Percentiles rank a stretch among this genome's conserved stretches.
These are phyloP conservation scores for Xestia c-nigrum DNA, from an alignment of 2,888 invertebrate genomes.

Conservation along the genomic window DNA sequence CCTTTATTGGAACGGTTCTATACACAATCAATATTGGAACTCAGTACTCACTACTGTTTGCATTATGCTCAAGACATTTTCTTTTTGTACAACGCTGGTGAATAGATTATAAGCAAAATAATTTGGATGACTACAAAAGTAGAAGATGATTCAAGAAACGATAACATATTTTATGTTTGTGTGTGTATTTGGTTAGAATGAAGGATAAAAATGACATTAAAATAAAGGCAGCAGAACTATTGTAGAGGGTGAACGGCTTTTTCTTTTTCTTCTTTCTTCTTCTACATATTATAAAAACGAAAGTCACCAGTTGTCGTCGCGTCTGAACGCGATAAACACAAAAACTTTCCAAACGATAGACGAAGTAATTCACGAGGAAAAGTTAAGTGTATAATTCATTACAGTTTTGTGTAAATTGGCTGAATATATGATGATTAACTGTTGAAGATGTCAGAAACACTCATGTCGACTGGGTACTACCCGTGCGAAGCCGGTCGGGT, in stretches of 20 bases:
- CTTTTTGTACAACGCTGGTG: neutral
- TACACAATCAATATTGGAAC: slow-evolving; percentile 7
- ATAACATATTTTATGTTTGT: neutral
- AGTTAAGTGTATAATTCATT: neutral
- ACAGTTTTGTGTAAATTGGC: neutral
- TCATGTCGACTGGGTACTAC: neutral
- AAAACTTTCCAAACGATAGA: neutral
- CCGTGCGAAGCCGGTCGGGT: neutral
- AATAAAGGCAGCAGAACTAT: too few species aligned
- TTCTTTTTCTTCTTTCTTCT: too few species aligned
- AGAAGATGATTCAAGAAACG: neutral
- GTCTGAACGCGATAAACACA: neutral
- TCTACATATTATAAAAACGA: neutral
- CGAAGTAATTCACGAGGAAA: neutral
- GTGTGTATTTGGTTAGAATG: neutral
- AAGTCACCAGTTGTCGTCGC: neutral
- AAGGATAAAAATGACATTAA: too few species aligned
- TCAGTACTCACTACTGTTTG: neutral
- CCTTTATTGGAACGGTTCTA: slow-evolving; percentile 22
- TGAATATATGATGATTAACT: neutral
- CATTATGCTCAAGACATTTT: neutral
- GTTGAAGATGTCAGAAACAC: neutral
- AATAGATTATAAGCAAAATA: neutral
- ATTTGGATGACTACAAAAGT: neutral
- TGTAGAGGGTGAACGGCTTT: too few species aligned